phyloP scores from a whole-genome alignment of 2,888 invertebrate genomes.

The Portevinia maculata region DNA sequence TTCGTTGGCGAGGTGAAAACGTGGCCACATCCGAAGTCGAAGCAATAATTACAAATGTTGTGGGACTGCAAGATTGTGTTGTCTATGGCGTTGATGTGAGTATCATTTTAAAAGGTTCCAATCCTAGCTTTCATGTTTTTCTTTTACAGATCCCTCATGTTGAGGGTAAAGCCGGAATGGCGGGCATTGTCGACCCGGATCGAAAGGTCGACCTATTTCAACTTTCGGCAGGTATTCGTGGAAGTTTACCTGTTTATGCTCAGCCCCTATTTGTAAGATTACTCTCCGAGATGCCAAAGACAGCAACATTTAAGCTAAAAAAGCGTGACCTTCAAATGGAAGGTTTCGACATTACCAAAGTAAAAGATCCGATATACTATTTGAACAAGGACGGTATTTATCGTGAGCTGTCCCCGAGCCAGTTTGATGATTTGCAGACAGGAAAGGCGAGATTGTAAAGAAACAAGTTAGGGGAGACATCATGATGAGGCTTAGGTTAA shows the following conservation, averaged over 20 bases:
- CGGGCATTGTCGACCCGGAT: slow-evolving; percentile 90
- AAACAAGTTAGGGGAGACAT: background rate
- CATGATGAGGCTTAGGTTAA: slow-evolving; percentile 47
- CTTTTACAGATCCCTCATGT: slow-evolving; percentile 87
- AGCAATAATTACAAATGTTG: slow-evolving; percentile 90
- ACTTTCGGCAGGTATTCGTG: slow-evolving; percentile 87
- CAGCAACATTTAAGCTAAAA: slow-evolving; percentile 96
- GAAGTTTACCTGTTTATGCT: slow-evolving; percentile 92
- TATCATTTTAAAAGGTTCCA: slow-evolving; percentile 60
- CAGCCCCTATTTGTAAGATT: slow-evolving; percentile 94
- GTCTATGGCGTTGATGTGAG: slow-evolving; percentile 96
- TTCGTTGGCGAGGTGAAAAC: slow-evolving; percentile 97
- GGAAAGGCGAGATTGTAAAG: slow-evolving; percentile 84
- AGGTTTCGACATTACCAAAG: slow-evolving; percentile 89
- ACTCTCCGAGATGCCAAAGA: slow-evolving; percentile 90
- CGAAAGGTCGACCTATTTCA: slow-evolving; percentile 85
- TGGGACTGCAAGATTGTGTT: slow-evolving; percentile 90
- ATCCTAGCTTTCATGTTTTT: background rate
- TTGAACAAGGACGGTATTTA: slow-evolving; percentile 84
- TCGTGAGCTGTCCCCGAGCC: slow-evolving; percentile 83
- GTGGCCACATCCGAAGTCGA: slow-evolving; percentile 98
- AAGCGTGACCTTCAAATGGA: slow-evolving; percentile 93
- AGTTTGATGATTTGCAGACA: slow-evolving; percentile 83
- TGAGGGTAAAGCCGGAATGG: slow-evolving; percentile 97
- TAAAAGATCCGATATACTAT: slow-evolving; percentile 90